These are phyloP conservation scores for Buphagus erythrorhynchus DNA, from an alignment of 2,797 vertebrate species.

Conservation along the genomic window DNA sequence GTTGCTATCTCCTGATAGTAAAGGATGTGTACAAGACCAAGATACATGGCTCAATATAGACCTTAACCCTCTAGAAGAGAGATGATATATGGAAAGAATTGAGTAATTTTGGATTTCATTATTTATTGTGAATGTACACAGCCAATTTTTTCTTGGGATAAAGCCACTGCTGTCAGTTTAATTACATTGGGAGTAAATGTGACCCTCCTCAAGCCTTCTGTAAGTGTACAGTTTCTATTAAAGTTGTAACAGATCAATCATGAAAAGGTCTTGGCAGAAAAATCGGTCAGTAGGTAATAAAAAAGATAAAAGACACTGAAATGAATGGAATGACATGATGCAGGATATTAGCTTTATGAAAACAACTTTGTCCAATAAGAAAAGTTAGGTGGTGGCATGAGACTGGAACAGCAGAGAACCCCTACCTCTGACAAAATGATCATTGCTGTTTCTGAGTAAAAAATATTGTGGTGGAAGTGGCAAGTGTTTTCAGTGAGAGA, in stretches of 20 bases:
- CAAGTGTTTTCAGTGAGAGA: not conserved
- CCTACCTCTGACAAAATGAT: not conserved
- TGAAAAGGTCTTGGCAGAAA: slow-evolving; percentile 55
- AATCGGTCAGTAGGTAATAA: slow-evolving; percentile 41
- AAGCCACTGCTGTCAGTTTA: slow-evolving; percentile 25
- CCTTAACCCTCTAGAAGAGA: not conserved
- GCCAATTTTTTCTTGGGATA: not conserved
- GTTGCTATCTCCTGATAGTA: not conserved
- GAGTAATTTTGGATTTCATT: not conserved
- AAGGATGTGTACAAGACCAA: not conserved
- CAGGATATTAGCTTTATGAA: slow-evolving; percentile 24
- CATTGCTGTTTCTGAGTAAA: not conserved
- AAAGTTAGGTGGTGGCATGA: not conserved
- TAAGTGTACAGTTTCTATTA: slow-evolving; percentile 41
- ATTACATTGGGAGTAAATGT: slow-evolving; percentile 15
- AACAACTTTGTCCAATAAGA: slow-evolving; percentile 12
- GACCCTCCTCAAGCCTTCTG: not conserved
- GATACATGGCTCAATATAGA: not conserved
- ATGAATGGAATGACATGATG: slow-evolving; percentile 14
- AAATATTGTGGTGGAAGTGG: not conserved
- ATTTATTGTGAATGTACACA: not conserved
- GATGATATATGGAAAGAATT: not conserved
- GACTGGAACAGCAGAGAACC: not conserved
- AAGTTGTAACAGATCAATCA: slow-evolving; percentile 57
- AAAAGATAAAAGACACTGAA: slow-evolving; percentile 46